Evolutionary conservation across 2,113 vertebrate species (phyloP).

Genomic region (Saguinus midas): DNA sequence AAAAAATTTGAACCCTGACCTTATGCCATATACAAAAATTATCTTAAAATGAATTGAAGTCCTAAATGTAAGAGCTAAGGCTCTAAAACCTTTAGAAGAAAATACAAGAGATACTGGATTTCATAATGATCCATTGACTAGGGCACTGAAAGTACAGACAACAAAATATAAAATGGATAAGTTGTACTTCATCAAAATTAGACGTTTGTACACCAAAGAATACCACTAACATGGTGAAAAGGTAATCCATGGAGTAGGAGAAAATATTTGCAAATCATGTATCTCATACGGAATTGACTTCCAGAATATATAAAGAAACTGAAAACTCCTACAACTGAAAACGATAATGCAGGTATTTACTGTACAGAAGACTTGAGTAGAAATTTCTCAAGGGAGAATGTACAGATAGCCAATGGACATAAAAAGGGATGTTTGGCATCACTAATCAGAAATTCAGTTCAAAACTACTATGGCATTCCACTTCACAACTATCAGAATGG

Average conservation of each 20-base stretch:
- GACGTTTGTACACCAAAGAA: background rate
- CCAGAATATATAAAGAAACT: background rate
- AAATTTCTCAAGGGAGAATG: background rate
- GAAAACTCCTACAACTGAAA: background rate
- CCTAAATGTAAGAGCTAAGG: background rate
- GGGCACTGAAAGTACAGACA: background rate
- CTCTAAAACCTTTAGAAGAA: background rate
- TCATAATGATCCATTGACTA: background rate
- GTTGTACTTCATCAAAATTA: background rate
- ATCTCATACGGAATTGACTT: background rate
- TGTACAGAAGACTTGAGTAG: background rate
- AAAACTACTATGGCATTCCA: background rate
- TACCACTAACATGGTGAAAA: background rate
- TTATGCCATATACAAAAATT: background rate
- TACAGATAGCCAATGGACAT: background rate
- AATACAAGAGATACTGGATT: background rate
- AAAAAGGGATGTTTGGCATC: background rate
- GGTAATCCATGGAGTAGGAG: background rate
- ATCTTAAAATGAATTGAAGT: background rate
- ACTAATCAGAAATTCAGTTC: background rate
- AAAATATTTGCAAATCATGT: background rate
- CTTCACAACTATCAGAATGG: background rate
- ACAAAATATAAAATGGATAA: background rate
- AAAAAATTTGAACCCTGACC: background rate
- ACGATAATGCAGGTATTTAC: background rate